Evolutionary conservation across 2,888 invertebrate genomes (phyloP), one percentile per base, ranked within the genome.

Genomic region (Carcina quercana): DNA sequence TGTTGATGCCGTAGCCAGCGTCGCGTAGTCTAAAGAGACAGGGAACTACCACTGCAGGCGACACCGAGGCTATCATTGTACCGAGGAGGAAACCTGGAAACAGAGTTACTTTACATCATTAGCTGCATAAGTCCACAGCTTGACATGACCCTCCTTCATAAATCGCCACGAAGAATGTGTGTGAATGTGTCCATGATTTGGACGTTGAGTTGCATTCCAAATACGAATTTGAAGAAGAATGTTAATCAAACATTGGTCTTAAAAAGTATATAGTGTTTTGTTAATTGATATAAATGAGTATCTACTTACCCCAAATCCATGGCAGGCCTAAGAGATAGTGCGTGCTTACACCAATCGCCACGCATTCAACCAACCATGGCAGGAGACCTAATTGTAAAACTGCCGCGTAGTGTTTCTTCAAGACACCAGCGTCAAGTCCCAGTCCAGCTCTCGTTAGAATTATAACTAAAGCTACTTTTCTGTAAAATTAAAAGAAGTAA

Each of bases 21-120:
- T 88, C 87, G 22, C 93, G 87, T 7, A 95, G 75, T 38, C 89
- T 83, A 52, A 96, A 89, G 43, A 96, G 85, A 50, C 93, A 92
- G 0, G 96, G 95, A 0, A 96, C 95, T 5, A 96, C 92, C 3
- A 96, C 95, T 5, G 96, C 96, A 3, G 96, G 95, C 0, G 95
- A 94, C 0, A 96, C 95, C 1, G 95, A 96, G 0, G 94, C 93
- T 43, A 94, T 86, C 55, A 93, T 89, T 36, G 91, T 89, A 12
- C 94, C 94, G 17, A 94, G 76, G 35, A 94, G 86, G 43, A 93
- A 86, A 29, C 62, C 84, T 84, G 48, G 19, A 55, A 62, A 19
- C 15, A 15, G 7, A 10, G 17, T n/a, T 14, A 12, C 1, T 24
- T 12, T 3, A 15, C 24, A 13, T 13, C 13, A 25, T 13, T 8